Base-by-base conservation (phyloP, 2,888 invertebrate genomes). In the Drosophila paucipuncta region DNA sequence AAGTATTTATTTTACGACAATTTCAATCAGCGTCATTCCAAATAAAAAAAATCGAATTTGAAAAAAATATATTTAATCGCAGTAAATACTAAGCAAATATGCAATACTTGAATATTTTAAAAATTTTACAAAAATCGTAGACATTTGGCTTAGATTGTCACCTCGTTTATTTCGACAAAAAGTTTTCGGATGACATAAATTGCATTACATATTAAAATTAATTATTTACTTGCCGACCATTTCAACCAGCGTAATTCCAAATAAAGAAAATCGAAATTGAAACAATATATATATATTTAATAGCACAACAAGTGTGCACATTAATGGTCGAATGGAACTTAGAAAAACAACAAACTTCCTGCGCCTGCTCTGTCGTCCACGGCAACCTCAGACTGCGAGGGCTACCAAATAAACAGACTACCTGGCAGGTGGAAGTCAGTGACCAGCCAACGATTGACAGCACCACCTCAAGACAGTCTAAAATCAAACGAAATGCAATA, bases 291-390 rank as follows among this genome's bases (percentile, higher is more conserved):
- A 22, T 47, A 7, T 16, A 35, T 9, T 16, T 37, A 58, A 35
- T 13, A 7, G 18, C 18, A 68, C 72, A 77, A 78, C 75, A 76
- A 87, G 68, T 78, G 77, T 62, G 55, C 11, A 16, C 22, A n/a
- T 47, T 13, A 22, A 35, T 47, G 28, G 52, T 69, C 25, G 22
- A 16, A 22, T 11, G 41, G 49, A 31, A 49, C 60, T 73, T 41
- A 10, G 64, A 60, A 49, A 67, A 73, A 69, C 67, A 88, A 90
- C 90, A 85, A 80, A 80, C 61, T 13, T 55, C 28, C 55, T 86
- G 90, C 85, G 85, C 80, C 73, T 86, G 90, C 85, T 80, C 86
- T 22, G 85, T 86, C 58, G 86, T 72, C 85, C 77, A 59, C 53
- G 77, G 77, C 88, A 82, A 86, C 90, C 30, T 22, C 25, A 18